Evolutionary conservation across 2,113 vertebrate genomes (phyloP), one percentile per base, ranked within the genome.

Genomic region (Mola mola): DNA sequence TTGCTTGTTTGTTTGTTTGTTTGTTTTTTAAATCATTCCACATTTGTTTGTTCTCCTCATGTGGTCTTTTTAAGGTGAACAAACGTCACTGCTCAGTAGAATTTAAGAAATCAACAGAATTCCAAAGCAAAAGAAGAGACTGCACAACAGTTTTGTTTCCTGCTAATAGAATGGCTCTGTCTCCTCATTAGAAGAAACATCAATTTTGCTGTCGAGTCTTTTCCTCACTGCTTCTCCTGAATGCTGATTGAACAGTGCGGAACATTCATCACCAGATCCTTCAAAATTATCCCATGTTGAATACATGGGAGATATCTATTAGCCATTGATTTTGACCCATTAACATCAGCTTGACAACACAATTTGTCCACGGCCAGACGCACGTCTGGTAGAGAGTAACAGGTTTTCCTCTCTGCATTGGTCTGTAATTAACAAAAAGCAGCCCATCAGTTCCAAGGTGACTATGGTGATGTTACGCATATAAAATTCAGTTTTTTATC

Each of bases 291-390:
- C 57, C 49, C 61, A 37, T 41, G 53, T 57, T 9, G 2, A 64
- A 72, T 46, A 24, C 22, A n/a, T 6, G 10, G 50, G 28, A 6
- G 7, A 13, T 42, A 70, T 63, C 53, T 68, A 70, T 55, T 17
- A 22, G n/a, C 19, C 38, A 52, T 56, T 49, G 46, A 59, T 66
- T 74, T 72, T 5, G 28, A 57, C 21, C 20, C 58, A 64, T 68
- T 59, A 57, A 65, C 40, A 42, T 72, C 17, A 46, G 37, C 26
- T 31, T 53, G 17, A 38, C n/a, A 10, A 43, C 42, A 34, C 16
- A 13, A 17, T 20, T 40, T 52, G 31, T 57, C 40, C 24, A 22
- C n/a, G 6, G 10, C 5, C 1, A n/a, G 29, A 20, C 40, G 17
- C n/a, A 29, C 9, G 3, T 24, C 15, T 42, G 8, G 17, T 22